Base-by-base conservation (phyloP, 2,888 invertebrate species). In the Synanthedon vespiformis region DNA sequence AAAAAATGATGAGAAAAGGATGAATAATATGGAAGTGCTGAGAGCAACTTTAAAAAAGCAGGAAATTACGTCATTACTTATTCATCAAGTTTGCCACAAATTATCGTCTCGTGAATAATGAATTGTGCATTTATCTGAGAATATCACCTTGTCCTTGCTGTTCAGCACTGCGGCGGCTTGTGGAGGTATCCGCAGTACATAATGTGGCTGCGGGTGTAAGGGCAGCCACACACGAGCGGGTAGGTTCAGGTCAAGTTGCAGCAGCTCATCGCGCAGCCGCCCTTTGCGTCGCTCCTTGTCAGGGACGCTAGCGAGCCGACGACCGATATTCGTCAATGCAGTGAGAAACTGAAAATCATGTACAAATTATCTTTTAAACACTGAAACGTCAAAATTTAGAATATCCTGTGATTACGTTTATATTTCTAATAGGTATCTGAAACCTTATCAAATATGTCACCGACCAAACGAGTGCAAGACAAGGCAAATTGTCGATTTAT, bases 161-260 rank as follows among this genome's bases (percentile, higher is more conserved):
- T 99, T 99, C 60, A 99, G 92, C 53, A 99, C 98, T 52, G 98
- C 98, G 57, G 98, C 97, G 60, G 97, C 96, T 70, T 97, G 96
- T 55, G 97, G 97, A 48, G 99, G 98, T 84, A 99, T 97, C 80
- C 99, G 90, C 51, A 99, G 94, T 65, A 99, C 94, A 73, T 97
- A 94, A 87, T 99, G 99, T 51, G 95, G 93, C 62, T 91, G 89
- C 61, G 93, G 93, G 77, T 96, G 94, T 50, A 99, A 89, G 12
- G 99, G 99, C 64, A 99, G 89, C 98, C 99, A 99, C 56, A 99
- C 99, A 55, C 98, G 89, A 11, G 99, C 98, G 12, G 99, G 99
- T 56, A 99, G 90, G 89, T 99, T 99, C 61, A 98, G 90, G 87
- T 99, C 99, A 55, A 99, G 89, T 63, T 95, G 90, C 61, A 95